These are phyloP conservation scores for Hydrolagus affinis DNA, from an alignment of 2,113 vertebrate species.

Conservation along the genomic window DNA sequence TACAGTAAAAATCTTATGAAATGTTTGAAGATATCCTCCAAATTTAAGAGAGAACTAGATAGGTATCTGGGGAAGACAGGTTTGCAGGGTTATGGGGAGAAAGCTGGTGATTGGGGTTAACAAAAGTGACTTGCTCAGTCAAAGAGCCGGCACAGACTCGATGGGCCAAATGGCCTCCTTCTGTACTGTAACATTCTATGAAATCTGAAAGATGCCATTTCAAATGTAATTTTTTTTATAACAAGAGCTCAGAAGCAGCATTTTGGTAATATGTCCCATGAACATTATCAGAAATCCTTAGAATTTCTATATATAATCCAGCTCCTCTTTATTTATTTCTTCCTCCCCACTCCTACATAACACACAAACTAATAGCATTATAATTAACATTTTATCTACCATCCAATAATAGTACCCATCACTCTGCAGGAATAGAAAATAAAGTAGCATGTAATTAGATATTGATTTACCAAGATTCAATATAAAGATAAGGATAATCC, in stretches of 20 bases:
- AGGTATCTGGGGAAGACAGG: too few species aligned
- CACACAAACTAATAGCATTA: not conserved
- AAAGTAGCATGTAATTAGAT: conserved; percentile 14
- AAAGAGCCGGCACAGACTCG: too few species aligned
- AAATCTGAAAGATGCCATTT: too few species aligned
- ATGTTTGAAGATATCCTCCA: too few species aligned
- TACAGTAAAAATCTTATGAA: too few species aligned
- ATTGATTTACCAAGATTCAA: not conserved
- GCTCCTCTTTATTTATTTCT: not conserved
- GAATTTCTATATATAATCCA: too few species aligned
- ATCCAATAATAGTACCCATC: conserved; percentile 1
- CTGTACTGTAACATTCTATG: too few species aligned
- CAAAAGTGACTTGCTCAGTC: too few species aligned
- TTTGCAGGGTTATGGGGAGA: too few species aligned
- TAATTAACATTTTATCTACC: not conserved
- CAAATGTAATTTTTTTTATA: not conserved
- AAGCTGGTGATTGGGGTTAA: too few species aligned
- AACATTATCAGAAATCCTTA: not conserved
- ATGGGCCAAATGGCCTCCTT: too few species aligned
- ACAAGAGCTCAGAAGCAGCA: not conserved
- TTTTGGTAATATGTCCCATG: not conserved
- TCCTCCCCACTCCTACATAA: not conserved
- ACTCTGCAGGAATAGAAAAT: not conserved
- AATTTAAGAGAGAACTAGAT: too few species aligned
- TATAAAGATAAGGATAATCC: conserved; percentile 8